A percentile compares a stretch with the other conserved stretches of the same genome.
Evolutionary conservation across 23 tunicate genomes (phyloP).

Genomic region (Botrylloides violaceus): DNA sequence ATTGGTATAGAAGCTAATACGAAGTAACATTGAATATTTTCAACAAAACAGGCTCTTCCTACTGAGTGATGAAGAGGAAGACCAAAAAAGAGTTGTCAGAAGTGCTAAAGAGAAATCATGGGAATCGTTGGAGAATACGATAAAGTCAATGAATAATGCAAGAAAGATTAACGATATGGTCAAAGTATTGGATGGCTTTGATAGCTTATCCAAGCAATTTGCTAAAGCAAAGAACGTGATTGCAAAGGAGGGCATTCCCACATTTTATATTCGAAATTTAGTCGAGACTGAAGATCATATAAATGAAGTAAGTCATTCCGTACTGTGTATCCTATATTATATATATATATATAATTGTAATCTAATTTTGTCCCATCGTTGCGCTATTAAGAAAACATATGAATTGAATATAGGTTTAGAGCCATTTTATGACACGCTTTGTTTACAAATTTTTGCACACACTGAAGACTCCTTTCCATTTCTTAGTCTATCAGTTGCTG

Average conservation of each 20-base stretch:
- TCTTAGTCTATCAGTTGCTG: too few species aligned
- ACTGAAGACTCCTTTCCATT: too few species aligned
- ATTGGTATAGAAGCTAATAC: too few species aligned
- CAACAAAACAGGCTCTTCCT: conserved; percentile 35
- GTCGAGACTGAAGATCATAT: conserved; percentile 84
- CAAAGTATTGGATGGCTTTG: conserved; percentile 62
- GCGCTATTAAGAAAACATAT: too few species aligned
- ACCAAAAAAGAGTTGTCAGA: conserved; percentile 57
- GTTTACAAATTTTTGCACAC: too few species aligned
- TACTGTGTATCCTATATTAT: too few species aligned
- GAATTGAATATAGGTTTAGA: too few species aligned
- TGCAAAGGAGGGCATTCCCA: conserved; percentile 86
- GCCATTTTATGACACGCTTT: too few species aligned
- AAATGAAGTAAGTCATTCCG: conserved; percentile 22
- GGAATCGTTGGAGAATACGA: conserved; percentile 72
- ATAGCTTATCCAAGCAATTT: conserved; percentile 50
- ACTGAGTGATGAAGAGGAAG: conserved; percentile 91
- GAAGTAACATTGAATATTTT: too few species aligned
- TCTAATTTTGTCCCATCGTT: too few species aligned
- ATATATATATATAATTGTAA: too few species aligned
- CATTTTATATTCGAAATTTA: conserved; percentile 49
- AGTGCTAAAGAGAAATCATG: conserved; percentile 81
- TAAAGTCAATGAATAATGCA: conserved; percentile 60
- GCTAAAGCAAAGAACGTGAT: conserved; percentile 56
- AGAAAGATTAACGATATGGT: conserved; percentile 71